Conservation (phyloP, 2,113 vertebrate genomes). For the Pandion haliaetus region DNA sequence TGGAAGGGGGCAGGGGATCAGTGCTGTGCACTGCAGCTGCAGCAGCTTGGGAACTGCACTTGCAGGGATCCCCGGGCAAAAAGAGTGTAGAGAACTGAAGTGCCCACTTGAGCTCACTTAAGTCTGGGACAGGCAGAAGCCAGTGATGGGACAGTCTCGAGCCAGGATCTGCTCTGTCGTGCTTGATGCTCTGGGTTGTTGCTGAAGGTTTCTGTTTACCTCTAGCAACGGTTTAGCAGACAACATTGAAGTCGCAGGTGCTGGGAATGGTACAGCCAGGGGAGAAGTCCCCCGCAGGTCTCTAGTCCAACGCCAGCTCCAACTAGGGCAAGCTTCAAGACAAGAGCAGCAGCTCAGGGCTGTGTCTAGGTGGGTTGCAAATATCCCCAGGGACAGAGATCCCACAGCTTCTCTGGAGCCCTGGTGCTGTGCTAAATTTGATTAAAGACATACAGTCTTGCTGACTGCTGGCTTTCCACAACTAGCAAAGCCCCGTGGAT, state of each 20-base stretch:
- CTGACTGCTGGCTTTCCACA: neutral
- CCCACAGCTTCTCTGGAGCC: neutral
- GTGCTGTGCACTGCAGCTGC: neutral
- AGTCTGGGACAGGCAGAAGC: neutral
- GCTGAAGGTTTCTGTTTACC: neutral
- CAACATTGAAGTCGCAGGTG: neutral
- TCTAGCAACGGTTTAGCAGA: neutral
- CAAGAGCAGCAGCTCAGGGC: neutral
- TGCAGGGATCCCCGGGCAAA: neutral
- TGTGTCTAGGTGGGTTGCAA: neutral
- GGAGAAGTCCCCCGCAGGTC: neutral
- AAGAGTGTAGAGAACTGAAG: neutral
- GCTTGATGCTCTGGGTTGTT: neutral
- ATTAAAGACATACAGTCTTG: neutral
- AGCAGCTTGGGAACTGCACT: neutral
- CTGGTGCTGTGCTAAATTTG: neutral
- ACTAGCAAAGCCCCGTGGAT: neutral
- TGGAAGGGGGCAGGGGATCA: neutral
- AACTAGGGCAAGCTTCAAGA: neutral
- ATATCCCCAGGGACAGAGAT: neutral
- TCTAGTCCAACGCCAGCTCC: neutral
- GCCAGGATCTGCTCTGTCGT: neutral
- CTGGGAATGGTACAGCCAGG: neutral
- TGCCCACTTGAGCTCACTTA: neutral
- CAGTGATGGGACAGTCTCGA: neutral